Conservation (phyloP, 2,888 invertebrate species). For the Pristionchus maxplancki region DNA sequence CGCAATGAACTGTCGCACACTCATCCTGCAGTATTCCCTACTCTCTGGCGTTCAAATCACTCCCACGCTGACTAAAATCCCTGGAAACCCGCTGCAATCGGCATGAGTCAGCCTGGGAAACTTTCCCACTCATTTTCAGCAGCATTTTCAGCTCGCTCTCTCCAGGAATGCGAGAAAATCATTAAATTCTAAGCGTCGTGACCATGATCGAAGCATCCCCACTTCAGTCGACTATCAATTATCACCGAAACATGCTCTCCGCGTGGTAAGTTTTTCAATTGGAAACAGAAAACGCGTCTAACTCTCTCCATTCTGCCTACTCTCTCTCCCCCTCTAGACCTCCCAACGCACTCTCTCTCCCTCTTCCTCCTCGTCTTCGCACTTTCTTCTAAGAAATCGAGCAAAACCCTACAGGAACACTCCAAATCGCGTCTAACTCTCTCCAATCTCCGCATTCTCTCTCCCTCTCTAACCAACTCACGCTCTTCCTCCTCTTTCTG, state of each 20-base stretch:
- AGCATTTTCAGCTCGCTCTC: neutral
- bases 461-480: neutral
- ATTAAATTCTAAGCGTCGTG: neutral
- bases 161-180: neutral
- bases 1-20: neutral
- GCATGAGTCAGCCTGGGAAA: neutral
- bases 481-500: neutral
- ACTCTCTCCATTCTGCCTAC: neutral
- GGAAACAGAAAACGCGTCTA: neutral
- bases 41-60: too few relatives aligned
- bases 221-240: neutral
- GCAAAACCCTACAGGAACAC: neutral
- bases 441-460: neutral
- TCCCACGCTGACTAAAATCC: neutral
- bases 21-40: too few relatives aligned
- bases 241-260: neutral
- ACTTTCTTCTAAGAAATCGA: too few relatives aligned
- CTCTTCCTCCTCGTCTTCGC: neutral
- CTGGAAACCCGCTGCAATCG: neutral
- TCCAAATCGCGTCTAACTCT: neutral
- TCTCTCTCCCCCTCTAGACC: neutral
- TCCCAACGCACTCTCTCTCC: neutral
- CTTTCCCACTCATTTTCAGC: neutral
- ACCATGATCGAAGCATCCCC: too few relatives aligned
- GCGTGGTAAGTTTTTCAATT: neutral